These are phyloP conservation scores for Ennomos fuscantarius DNA, from an alignment of 2,888 invertebrate species.

Conservation along the genomic window DNA sequence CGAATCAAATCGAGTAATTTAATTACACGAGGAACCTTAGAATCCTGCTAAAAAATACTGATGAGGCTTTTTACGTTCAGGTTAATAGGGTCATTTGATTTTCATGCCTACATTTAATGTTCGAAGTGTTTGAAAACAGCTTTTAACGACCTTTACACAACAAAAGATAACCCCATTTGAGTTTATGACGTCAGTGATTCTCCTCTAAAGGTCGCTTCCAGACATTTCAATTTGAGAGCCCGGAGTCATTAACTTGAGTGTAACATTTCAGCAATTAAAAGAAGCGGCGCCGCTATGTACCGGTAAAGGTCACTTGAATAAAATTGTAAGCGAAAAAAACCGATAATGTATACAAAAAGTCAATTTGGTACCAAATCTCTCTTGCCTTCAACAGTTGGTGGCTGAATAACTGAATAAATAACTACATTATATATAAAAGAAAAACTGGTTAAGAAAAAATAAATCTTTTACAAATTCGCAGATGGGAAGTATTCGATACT, in stretches of 20 bases:
- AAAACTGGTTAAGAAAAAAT: conserved; percentile 21
- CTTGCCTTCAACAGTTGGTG: conserved; percentile 22
- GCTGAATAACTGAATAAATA: conserved; percentile 31
- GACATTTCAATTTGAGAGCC: conserved; percentile 20
- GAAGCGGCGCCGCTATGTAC: neutral
- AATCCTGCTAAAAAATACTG: conserved; percentile 10
- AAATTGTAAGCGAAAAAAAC: conserved; percentile 22
- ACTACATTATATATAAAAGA: conserved; percentile 4
- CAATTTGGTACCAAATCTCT: conserved; percentile 25
- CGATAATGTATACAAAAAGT: conserved; percentile 21
- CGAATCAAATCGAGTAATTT: conserved; percentile 12
- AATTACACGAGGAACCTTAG: conserved; percentile 10
- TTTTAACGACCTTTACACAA: too few species aligned
- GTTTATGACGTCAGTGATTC: conserved; percentile 16
- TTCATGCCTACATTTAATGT: neutral
- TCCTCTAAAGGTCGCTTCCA: conserved; percentile 19
- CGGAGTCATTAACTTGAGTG: conserved; percentile 17
- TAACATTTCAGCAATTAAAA: conserved; percentile 22
- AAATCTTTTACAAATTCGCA: conserved; percentile 2
- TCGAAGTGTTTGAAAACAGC: too few species aligned
- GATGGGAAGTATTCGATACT: neutral
- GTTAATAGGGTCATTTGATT: conserved; percentile 1
- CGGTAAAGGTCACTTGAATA: conserved; percentile 19
- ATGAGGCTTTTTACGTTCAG: conserved; percentile 9
- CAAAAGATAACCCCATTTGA: conserved; percentile 13